Base-by-base conservation (phyloP, 2,888 invertebrate species). In the Netelia inedita region DNA sequence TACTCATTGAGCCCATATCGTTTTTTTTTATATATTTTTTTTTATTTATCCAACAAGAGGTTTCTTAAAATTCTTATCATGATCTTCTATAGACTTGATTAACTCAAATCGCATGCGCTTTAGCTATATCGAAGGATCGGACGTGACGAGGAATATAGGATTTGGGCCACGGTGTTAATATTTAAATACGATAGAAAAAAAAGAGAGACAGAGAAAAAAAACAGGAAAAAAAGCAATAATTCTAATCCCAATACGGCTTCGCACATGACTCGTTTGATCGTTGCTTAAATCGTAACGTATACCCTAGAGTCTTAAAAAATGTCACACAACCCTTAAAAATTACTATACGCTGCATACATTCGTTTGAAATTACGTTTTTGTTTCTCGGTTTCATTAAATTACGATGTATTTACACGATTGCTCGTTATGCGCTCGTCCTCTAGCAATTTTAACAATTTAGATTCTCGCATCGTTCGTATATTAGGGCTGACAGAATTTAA, bases 301-400 rank as follows among this genome's bases (percentile, higher is more conserved):
- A 79, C 14, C 35, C 72, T 80, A 85, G 88, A 88, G 83, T 89
- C 87, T 89, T 89, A 88, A 85, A 91, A 91, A 90, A 89, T 86
- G 88, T 88, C 85, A 86, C 86, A 86, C 85, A 79, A 82, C 72
- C 74, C 82, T 85, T 82, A 85, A 85, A 73, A 71, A 74, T 83
- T 82, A 68, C 79, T 87, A 86, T 89, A 86, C 80, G 81, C 86
- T 85, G 83, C 84, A 85, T 82, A 55, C 75, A 74, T 88, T 83
- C 86, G 86, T 85, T 76, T 80, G 43, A 86, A 82, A 88, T 82
- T 79, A 83, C 87, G 84, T 82, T 87, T 79, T 72, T 85, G n/a
- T n/a, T 86, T 86, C 85, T 83, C 82, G 86, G 83, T 28, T 85
- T 59, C 53, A 72, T 80, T 69, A 63, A 63, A 63, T 75, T 50